Evolutionary conservation across 2,797 vertebrate genomes (phyloP), one percentile per base, ranked within the genome.

Genomic region (Aselliscus stoliczkanus): DNA sequence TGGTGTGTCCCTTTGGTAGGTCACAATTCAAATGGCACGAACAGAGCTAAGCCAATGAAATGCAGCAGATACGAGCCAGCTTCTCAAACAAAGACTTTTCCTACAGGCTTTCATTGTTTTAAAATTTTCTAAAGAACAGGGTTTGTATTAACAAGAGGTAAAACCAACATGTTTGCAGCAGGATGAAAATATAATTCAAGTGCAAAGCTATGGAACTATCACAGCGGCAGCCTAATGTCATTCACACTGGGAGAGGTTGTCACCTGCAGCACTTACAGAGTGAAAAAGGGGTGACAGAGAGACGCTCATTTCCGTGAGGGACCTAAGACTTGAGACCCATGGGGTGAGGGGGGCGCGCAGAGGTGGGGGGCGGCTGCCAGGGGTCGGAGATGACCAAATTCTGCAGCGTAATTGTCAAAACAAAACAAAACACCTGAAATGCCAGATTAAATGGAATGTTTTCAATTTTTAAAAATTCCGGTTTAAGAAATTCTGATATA

Each of bases 151-250:
- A 62, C 4, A 60, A 37, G 64, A 64, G 20, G 9, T 29, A 34
- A 75, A 23, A 62, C 5, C 21, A 44, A 31, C 7, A 4, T 12
- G 23, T 18, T 21, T 14, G 34, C 5, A 10, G 64, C 50, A 67
- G 75, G 60, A 64, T 27, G 14, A 69, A 64, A 50, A 29, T 2
- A 6, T 1, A 31, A 56, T 54, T 52, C 54, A 58, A 62, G 31
- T 1, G 6, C 34, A 27, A 20, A 52, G 0, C 3, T 13, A 10
- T 4, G 17, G 7, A 18, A 54, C 52, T 21, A 50, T 25, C 18
- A 34, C 1, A 86, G 31, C 18, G 20, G 47, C 42, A 20, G 31
- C 39, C 21, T 2, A 0, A 37, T 23, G 29, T n/a, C 39, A n/a
- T 69, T 69, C 52, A 25, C 1, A 23, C 1, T 17, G 13, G 47